Evolutionary conservation across 64 coral and sea anemone genomes (phyloP), one percentile per base, ranked within the genome.

Genomic region (Montipora foliosa): DNA sequence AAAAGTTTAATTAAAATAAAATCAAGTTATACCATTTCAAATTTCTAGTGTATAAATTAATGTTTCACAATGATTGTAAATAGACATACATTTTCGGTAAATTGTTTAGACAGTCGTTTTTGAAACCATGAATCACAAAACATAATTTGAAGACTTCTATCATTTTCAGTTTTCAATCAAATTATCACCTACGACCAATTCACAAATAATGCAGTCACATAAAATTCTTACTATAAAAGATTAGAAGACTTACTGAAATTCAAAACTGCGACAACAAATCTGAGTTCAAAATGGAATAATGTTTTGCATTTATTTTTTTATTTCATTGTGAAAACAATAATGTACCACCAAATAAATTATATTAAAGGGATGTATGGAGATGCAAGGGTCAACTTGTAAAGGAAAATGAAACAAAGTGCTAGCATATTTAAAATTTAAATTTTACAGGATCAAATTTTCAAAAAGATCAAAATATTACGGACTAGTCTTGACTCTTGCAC

Each of bases 281-380:
- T 37, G 37, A 37, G 37, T 37, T 37, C 37, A 37, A 37, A 37
- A 37, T 37, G 37, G 37, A 37, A 37, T 2, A 37, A 37, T 37
- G 37, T 2, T 37, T 37, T 37, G 37, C 37, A 10, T 45, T 76
- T 76, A 4, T 44, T 44, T 8, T 46, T 14, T 14, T 17, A n/a
- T 19, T n/a, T 47, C 61, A 67, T 84, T 67, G 67, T 66, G 61
- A 66, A 62, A 84, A 67, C 81, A 84, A 66, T 4, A 19, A 84
- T 68, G 44, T 60, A 48, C 60, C 29, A 19, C 5, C 5, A 21
- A 67, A 16, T 46, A 37, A 37, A 37, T 2, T 37, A 37, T 37
- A 37, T 37, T 37, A 37, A 37, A 37, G 37, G 37, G 55, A 24
- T 29, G 12, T 44, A 67, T 84, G 22, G 4, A 10, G 14, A 44